Base-by-base conservation (phyloP, 2,113 vertebrate genomes). In the Willisornis vidua region DNA sequence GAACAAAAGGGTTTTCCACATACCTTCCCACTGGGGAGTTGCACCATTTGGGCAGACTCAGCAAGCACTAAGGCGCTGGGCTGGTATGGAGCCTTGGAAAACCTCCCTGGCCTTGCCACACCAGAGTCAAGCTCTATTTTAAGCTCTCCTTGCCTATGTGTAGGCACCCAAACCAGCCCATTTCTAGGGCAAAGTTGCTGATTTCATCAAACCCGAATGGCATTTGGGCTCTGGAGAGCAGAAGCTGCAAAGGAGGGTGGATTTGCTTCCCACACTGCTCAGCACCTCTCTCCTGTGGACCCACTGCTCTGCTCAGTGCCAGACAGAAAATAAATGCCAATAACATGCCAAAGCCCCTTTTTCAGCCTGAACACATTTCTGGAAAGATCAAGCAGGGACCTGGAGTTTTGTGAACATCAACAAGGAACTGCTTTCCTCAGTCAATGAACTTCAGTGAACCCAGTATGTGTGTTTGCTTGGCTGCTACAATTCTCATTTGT, bases 231-330 rank as follows among this genome's bases (percentile, higher is more conserved):
- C 66, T 35, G 57, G 52, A 49, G 55, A 66, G 45, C 46, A 54
- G 46, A 49, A 70, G 33, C 52, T 91, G 19, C 0, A 6, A 54
- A 25, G 24, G 12, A 55, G 8, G 22, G 16, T n/a, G 20, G 9
- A 28, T 3, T 1, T 11, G 3, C 28, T 84, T 35, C 65, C 28
- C 45, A 10, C 12, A 7, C 4, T 0, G 0, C 66, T 52, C 51
- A 79, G 85, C 33, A 66, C 6, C 14, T 45, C 17, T 41, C 6
- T 28, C 20, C 37, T 86, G 55, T 28, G 28, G 11, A 57, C 18
- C 15, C 35, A 3, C 24, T 19, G 20, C 12, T 66, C 43, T 54
- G 25, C 58, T 48, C 43, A 62, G 3, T 31, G 33, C 31, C 10
- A 2, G 22, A 17, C 26, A 63, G 45, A 82, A 82, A 51, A 75